Base-by-base conservation (phyloP, 2,113 vertebrate genomes). In the Dasypus novemcinctus region DNA sequence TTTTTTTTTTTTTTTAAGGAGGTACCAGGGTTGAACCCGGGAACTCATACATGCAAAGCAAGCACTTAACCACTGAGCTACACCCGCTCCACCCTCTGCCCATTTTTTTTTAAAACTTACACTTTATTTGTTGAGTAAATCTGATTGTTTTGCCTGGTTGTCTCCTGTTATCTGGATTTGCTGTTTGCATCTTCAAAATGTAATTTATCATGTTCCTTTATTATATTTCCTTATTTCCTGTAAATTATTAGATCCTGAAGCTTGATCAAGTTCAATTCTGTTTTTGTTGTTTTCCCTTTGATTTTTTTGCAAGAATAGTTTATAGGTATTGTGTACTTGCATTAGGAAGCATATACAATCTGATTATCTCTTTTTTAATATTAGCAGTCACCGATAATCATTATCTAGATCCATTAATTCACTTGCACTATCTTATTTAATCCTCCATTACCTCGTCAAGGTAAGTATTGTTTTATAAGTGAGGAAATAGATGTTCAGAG, bases 371-470 rank as follows among this genome's bases (percentile, higher is more conserved):
- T 68, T 79, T 75, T 95, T 59, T 7, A 88, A 68, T 54, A 12
- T 72, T 63, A 71, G 2, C 63, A 89, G 36, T 31, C 63, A 27
- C 46, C 31, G 54, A 52, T 95, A 46, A 61, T 89, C 80, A 64
- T 78, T 72, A 64, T 29, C 41, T 90, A 43, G 23, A 78, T 93
- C 88, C 27, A 78, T 83, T 76, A 38, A 78, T 78, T 89, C 52
- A 95, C 84, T 83, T 79, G 21, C 9, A 89, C 21, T n/a, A 4
- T n/a, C 68, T 89, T 63, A 84, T 95, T 76, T 95, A 72, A 78
- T 84, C 41, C 31, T 83, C 68, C 2, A 82, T 18, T 80, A 87
- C 18, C n/a, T 93, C 43, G 69, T 91, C 66, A 80, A 66, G 25
- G 15, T 81, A 80, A 80, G 25, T 88, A 41, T 49, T 87, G 12